Evolutionary conservation across 2,113 vertebrate genomes (phyloP), one percentile per base, ranked within the genome.

Genomic region (Pituophis catenifer): DNA sequence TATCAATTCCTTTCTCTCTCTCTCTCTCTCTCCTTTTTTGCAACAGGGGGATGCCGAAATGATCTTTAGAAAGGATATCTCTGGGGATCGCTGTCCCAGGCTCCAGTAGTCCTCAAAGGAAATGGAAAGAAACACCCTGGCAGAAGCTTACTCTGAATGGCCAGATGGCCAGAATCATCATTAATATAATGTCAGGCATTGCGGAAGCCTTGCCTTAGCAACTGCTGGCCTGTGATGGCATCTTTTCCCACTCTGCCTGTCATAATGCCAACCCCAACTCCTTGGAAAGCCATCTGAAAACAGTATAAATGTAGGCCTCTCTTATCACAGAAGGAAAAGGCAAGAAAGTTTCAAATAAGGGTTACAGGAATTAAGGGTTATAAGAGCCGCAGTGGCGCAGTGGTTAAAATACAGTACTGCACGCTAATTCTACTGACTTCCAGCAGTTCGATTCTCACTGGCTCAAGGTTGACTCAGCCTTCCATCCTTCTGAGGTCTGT

Each of bases 201-300:
- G 97, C 97, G 97, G 95, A 90, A 95, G 96, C 95, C 96, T 94
- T 97, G 97, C 97, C 97, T 97, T 98, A 98, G 98, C 97, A 98
- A 98, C 98, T 97, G 97, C 96, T 96, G 96, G 95, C 95, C 97
- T 97, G 97, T 97, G 97, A 96, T 97, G 97, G 97, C 96, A 96
- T 98, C 97, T 97, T 97, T 97, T 97, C 97, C 96, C 96, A 95
- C 92, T 93, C 96, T 92, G 94, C 93, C 91, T 93, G 95, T 94
- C 95, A 90, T 44, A 93, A 95, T 97, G 96, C 96, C 96, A 97
- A 96, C 94, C 90, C 58, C 95, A 95, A 93, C 88, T 94, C 96
- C 96, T 96, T 95, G 93, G 94, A 94, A 96, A 96, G 95, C 11
- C 96, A 96, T 88, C 96, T 97, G 96, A 95, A 90, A 65, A n/a